Base-by-base conservation (phyloP, 2,888 invertebrate species). In the Horisme vitalbata region DNA sequence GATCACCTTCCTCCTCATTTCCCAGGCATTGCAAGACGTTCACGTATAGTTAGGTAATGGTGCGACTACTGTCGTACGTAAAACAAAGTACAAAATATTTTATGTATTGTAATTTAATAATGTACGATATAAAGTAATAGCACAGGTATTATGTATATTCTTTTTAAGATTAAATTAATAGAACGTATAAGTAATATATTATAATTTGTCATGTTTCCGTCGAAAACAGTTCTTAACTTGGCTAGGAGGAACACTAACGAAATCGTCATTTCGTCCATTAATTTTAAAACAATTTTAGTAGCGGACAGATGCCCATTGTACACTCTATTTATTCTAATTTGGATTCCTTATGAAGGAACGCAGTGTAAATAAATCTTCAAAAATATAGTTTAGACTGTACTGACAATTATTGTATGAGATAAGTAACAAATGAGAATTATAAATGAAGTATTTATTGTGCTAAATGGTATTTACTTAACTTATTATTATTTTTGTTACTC, bases 31-130 rank as follows among this genome's bases (percentile, higher is more conserved):
- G 69, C 68, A 54, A 63, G 53, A 63, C 60, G 61, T 64, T 71
- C 64, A 59, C 63, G 56, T 74, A 73, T 79, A 79, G 78, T 75
- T 83, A 83, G 77, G 75, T 75, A 74, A 79, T 71, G 62, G 79
- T 81, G 75, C 83, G 85, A 77, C 79, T 61, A 67, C 68, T 69
- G 83, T 84, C 87, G 87, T 79, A 72, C 77, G 77, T 73, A 70
- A 78, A 81, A 85, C 78, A 86, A 85, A 90, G 90, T 90, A 90
- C 90, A 90, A 90, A 88, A 87, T 88, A 87, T 84, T 83, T 83
- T 85, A 85, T 86, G 84, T 86, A 83, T 86, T 81, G 82, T 86
- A 87, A 84, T 85, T 81, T 80, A 81, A 82, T 84, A 68, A 83
- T 85, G 79, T 84, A 86, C 80, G 83, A 79, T 85, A 80, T 83